Evolutionary conservation across 2,888 invertebrate species (phyloP), one percentile per base, ranked within the genome.

Genomic region (Ctena decussata): DNA sequence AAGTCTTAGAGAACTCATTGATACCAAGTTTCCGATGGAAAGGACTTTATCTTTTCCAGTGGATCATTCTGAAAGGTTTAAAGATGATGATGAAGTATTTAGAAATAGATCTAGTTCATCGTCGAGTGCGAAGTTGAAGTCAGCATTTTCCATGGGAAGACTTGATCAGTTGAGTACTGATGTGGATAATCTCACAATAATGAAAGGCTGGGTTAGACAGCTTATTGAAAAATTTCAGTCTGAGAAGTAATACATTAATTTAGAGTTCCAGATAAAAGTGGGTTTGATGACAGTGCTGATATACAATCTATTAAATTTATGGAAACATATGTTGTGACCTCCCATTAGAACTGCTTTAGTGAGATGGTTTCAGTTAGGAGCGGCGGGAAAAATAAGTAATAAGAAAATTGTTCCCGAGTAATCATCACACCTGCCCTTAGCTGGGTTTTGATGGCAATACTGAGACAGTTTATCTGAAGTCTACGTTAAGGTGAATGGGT

Each of bases 161-260:
- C 87, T 93, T 0, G 93, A 93, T 79, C 90, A 91, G 76, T 75
- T 92, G 15, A 91, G 89, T 77, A 85, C 78, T 39, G 93, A 94
- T 39, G 86, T 90, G 5, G 92, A 93, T 21, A 93, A 91, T 71
- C 81, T 93, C 18, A 91, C 93, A 11, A 91, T 93, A 15, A 93
- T 94, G 93, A 93, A 92, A 80, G 94, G 94, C 1, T 94, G 93
- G 93, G 94, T 94, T 6, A 89, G 86, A 82, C 91, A 93, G 60
- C 89, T 94, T n/a, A 93, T 94, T 80, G 91, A 86, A 76, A 94
- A 91, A 80, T 94, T 94, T 84, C 94, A 94, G 84, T 53, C 86
- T 32, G 75, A 85, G 24, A 46, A 81, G 44, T 82, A 60, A 79
- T n/a, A n/a, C n/a, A n/a, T n/a, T n/a, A n/a, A n/a, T n/a, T n/a